Evolutionary conservation across 2,888 invertebrate genomes (phyloP).

Genomic region (Rhagophthalmus giganteus): DNA sequence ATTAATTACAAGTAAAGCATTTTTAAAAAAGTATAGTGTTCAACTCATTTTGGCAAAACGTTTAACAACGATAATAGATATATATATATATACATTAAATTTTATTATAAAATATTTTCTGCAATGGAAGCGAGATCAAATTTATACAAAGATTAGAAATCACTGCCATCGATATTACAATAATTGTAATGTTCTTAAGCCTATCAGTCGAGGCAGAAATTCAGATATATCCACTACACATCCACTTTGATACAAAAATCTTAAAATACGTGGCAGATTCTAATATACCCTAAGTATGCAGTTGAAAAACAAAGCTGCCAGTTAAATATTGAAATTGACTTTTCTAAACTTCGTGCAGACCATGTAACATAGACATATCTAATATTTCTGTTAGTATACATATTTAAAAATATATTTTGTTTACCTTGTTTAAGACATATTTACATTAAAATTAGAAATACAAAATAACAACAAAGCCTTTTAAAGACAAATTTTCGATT

Average conservation of each 20-base stretch:
- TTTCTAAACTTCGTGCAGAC: slow-evolving; percentile 1
- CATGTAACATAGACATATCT: too few species aligned
- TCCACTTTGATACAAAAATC: slow-evolving; percentile 9
- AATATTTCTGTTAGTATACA: too few species aligned
- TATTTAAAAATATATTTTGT: slow-evolving; percentile 4
- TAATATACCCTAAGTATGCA: slow-evolving; percentile 12
- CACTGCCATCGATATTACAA: slow-evolving; percentile 17
- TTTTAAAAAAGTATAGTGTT: background rate
- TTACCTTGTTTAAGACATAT: slow-evolving; percentile 5
- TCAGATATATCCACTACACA: slow-evolving; percentile 13
- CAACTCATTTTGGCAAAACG: slow-evolving; percentile 22
- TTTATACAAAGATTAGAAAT: slow-evolving; percentile 15
- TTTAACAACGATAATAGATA: too few species aligned
- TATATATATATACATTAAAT: slow-evolving; percentile 11
- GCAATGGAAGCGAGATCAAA: slow-evolving; percentile 29
- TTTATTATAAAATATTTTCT: slow-evolving; percentile 17
- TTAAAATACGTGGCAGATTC: slow-evolving; percentile 19
- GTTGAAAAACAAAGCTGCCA: slow-evolving; percentile 18
- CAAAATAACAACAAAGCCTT: background rate
- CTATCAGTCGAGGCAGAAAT: slow-evolving; percentile 26
- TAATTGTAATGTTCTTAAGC: slow-evolving; percentile 20
- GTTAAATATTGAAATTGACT: slow-evolving; percentile 5
- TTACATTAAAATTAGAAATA: slow-evolving; percentile 1
- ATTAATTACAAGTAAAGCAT: background rate
- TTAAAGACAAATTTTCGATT: too few species aligned